Evolutionary conservation across 2,888 invertebrate species (phyloP), one percentile per base, ranked within the genome.

Genomic region (Pammene aurita): DNA sequence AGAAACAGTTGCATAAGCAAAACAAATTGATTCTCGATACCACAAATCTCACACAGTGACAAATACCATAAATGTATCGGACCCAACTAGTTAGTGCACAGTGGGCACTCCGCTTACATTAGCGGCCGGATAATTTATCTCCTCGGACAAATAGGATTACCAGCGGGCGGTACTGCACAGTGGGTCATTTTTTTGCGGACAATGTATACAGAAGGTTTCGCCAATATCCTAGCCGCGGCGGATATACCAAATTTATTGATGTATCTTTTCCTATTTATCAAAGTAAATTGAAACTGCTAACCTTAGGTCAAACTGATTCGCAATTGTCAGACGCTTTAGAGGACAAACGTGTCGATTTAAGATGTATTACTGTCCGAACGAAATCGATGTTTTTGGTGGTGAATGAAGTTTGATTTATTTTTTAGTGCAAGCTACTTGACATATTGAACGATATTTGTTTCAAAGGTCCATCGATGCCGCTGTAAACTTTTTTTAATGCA

Each of bases 101-200:
- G 80, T 79, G 80, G 81, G 79, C 79, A 78, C 80, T 76, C 80
- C 80, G 80, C 79, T 77, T 77, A 78, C 82, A 85, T 86, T 84
- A 86, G 85, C 80, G 83, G 84, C 80, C 80, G 77, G 76, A 84
- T 89, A 88, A 91, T 91, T 90, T 90, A 92, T 90, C 86, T 89
- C 82, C 78, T 76, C 72, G 77, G 80, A 86, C 84, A 90, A 90
- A 91, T 90, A 87, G 89, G 89, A 89, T 91, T 90, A 91, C 83
- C 89, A 79, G 83, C 88, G 83, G 87, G 87, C 75, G 83, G 80
- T 63, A 16, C 56, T 71, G 81, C 82, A 80, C 82, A 80, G 82
- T 85, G 83, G 84, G 82, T 84, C 85, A 86, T 89, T 89, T 90
- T n/a, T 88, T 88, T 86, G 80, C 82, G 63, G 64, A 72, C 66